Evolutionary conservation across 2,797 vertebrate genomes (phyloP), one percentile per base, ranked within the genome.

Genomic region (Chanos chanos): DNA sequence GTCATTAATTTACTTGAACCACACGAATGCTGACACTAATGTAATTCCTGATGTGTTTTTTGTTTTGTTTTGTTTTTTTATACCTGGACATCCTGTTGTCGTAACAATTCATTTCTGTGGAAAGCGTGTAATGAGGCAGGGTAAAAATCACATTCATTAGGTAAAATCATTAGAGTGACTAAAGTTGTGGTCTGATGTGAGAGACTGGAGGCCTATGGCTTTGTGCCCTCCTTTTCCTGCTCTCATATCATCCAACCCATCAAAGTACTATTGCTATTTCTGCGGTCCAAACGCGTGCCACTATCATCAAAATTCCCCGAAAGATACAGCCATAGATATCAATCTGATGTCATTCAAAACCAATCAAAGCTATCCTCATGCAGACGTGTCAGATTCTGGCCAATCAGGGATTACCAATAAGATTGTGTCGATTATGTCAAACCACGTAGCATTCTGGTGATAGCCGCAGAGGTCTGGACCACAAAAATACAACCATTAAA

Each of bases 141-240:
- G 64, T 47, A 28, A 49, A 43, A 54, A 67, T 61, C 60, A 80
- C 74, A 78, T 80, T 84, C 71, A 77, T 61, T 34, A 36, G 15
- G 53, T 52, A 68, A 39, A 27, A 60, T 62, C 51, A n/a, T n/a
- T n/a, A 3, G 37, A 73, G 24, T 7, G 64, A 44, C 70, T 49
- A 70, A 66, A 31, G 68, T 65, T 70, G 70, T 36, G 68, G 47
- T 58, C 50, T 48, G 56, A 72, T 61, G 71, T 51, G 67, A 77
- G 64, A 72, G 80, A 83, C 84, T 84, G 82, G 78, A 73, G 83
- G 82, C 65, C 80, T 82, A 77, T 80, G 72, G 79, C 54, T 12
- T 49, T 72, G 34, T 43, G 51, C 4, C 52, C 21, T 36, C 41
- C 15, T 28, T 8, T 52, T 21, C 53, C 28, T n/a, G n/a, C n/a